Evolutionary conservation across 1,140 invertebrate genomes (phyloP), one percentile per base, ranked within the genome.

Genomic region (Aradophagus sp.): DNA sequence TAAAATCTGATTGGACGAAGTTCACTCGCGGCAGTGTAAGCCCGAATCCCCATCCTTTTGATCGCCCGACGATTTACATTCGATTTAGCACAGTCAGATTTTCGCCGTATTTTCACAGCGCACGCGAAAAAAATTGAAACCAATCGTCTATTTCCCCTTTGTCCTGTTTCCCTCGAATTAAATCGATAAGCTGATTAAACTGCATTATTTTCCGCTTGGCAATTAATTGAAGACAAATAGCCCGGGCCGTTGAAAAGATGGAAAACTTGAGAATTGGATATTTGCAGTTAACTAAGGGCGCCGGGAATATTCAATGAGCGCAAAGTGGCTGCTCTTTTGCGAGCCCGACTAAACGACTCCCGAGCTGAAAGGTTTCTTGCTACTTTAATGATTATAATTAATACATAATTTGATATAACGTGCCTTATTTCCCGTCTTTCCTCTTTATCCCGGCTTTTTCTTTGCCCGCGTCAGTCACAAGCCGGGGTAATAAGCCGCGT

Each of bases 341-440:
- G 20, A 4, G 3, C 41, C 42, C n/a, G 41, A 50, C 56, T 62
- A 69, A 56, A 56, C 56, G 62, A 69, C 42, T 38, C 61, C 50
- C 50, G 35, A 36, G 58, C 67, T 62, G 58, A 70, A 70, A 70
- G 44, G 67, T 70, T 70, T 70, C 58, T 58, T 45, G 58, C 63
- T 70, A 58, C 50, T 45, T 19, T 44, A 58, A 63, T 38, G 52
- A 62, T 70, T 70, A 70, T 63, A 70, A 70, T 70, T 70, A 70
- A 58, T 70, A 52, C 50, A 58, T 58, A 68, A 59, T 61, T 61
- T 48, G 53, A 68, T 68, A 53, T 55, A 41, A 59, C 26, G 34
- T 39, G 8, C 35, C 48, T 47, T 61, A 31, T 61, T 56, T 48
- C 38, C 39, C 55, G 52, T 32, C 45, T 58, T 66, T 27, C 27